Percentiles rank a stretch among this genome's conserved stretches.
Conservation (phyloP, 2,888 invertebrate species). For the Protodeltote pygarga region DNA sequence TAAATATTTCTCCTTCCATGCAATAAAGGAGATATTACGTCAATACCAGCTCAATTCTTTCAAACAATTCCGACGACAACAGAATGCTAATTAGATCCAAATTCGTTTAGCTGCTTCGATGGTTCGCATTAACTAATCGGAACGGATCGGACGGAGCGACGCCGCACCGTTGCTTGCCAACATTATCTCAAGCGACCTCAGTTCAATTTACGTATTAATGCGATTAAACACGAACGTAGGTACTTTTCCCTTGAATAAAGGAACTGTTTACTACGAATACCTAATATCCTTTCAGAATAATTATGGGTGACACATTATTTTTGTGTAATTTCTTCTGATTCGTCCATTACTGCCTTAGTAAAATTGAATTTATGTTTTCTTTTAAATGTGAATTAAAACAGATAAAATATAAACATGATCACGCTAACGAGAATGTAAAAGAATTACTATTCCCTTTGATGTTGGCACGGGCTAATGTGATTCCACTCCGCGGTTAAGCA, state of each 20-base stretch:
- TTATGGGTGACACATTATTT: too few relatives aligned
- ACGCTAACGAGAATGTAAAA: constrained; percentile 30
- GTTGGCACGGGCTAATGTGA: constrained; percentile 41
- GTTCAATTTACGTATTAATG: constrained; percentile 38
- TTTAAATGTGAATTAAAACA: constrained; percentile 2
- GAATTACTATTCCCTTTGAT: constrained; percentile 47
- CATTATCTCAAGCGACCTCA: constrained; percentile 31
- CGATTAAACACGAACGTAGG: constrained; percentile 19
- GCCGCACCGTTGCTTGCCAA: constrained; percentile 25
- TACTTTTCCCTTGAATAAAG: constrained; percentile 12
- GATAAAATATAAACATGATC: constrained; percentile 15
- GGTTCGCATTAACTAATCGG: constrained; percentile 23
- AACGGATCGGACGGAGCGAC: too few relatives aligned
- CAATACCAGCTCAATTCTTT: constrained; percentile 24
- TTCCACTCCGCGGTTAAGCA: constrained; percentile 44
- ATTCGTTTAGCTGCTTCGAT: constrained; percentile 39
- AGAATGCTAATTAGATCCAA: constrained; percentile 41
- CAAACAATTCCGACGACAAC: constrained; percentile 22
- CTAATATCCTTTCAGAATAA: too few relatives aligned
- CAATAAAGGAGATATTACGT: constrained; percentile 10
- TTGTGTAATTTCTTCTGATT: too few relatives aligned
- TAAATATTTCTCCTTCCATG: constrained; percentile 1
- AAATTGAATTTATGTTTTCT: too few relatives aligned
- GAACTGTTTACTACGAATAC: neutral
- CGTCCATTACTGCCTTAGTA: too few relatives aligned